phyloP scores from a whole-genome alignment of 2,113 vertebrate genomes.

The Percopsis transmontana region DNA sequence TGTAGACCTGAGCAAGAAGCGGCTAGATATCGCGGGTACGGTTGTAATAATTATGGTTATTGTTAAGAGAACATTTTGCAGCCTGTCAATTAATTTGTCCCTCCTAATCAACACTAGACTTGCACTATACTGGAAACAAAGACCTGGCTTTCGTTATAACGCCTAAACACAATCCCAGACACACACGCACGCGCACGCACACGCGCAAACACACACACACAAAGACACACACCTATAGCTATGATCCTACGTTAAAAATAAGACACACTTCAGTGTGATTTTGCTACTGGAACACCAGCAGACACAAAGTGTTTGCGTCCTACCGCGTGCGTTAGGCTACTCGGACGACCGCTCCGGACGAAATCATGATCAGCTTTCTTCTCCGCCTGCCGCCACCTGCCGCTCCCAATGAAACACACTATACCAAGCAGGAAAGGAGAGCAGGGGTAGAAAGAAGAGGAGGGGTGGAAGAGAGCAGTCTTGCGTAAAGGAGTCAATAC shows the following conservation, averaged over 20 bases:
- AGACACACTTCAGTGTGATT: not conserved
- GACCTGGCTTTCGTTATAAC: constrained; percentile 13
- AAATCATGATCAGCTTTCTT: constrained; percentile 2
- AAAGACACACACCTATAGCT: not conserved
- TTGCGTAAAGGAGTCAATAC: constrained; percentile 30
- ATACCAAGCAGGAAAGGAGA: constrained; percentile 33
- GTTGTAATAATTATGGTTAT: not conserved
- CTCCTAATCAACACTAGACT: not conserved
- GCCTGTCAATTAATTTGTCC: not conserved
- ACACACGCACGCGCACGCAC: not conserved
- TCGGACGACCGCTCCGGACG: constrained; percentile 8
- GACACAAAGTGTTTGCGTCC: not conserved
- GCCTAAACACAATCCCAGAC: not conserved
- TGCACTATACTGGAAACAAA: constrained; percentile 15
- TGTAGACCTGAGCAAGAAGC: not conserved
- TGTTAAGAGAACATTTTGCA: not conserved
- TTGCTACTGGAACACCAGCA: not conserved
- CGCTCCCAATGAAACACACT: not conserved
- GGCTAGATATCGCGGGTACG: not conserved
- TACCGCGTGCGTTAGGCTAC: not conserved
- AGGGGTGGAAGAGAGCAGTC: constrained; percentile 39
- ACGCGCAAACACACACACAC: too few relatives aligned
- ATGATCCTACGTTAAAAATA: too few relatives aligned
- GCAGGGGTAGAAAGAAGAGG: constrained; percentile 30
- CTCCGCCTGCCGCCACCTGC: constrained; percentile 4